Evolutionary conservation across 2,113 vertebrate genomes (phyloP).

Genomic region (Phylloscopus trochilus): DNA sequence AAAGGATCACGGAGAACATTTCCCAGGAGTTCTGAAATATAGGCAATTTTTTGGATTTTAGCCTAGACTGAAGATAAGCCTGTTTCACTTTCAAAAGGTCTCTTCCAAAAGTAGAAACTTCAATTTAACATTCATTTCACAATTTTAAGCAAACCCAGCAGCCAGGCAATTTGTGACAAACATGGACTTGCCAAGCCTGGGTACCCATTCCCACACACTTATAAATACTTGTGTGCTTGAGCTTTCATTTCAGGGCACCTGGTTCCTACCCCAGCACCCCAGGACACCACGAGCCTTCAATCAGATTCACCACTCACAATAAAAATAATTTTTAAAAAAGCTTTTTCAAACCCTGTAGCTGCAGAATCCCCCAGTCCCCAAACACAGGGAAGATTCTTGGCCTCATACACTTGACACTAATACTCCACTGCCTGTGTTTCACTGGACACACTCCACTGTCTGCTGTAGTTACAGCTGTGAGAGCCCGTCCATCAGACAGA

Average conservation of each 20-base stretch:
- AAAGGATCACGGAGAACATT: constrained; percentile 1
- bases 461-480: not conserved
- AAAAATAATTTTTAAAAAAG: not conserved
- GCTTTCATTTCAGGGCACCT: not conserved
- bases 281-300: not conserved
- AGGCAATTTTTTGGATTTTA: constrained; percentile 58
- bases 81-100: constrained; percentile 60
- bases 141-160: constrained; percentile 27
- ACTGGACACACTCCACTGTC: constrained; percentile 5
- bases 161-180: not conserved
- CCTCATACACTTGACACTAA: not conserved
- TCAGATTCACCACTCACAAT: not conserved
- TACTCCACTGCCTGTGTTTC: not conserved
- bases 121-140: constrained; percentile 50
- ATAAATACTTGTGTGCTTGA: not conserved
- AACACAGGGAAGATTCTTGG: not conserved
- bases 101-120: constrained; percentile 63
- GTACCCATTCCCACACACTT: not conserved
- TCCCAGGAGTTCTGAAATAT: not conserved
- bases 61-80: constrained; percentile 61
- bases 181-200: not conserved
- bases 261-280: not conserved
- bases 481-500: constrained; percentile 20
- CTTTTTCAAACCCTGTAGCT: not conserved
- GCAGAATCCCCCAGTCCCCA: not conserved